phyloP scores from a whole-genome alignment of 2,888 invertebrate genomes.

The Drosophila vallismaia region DNA sequence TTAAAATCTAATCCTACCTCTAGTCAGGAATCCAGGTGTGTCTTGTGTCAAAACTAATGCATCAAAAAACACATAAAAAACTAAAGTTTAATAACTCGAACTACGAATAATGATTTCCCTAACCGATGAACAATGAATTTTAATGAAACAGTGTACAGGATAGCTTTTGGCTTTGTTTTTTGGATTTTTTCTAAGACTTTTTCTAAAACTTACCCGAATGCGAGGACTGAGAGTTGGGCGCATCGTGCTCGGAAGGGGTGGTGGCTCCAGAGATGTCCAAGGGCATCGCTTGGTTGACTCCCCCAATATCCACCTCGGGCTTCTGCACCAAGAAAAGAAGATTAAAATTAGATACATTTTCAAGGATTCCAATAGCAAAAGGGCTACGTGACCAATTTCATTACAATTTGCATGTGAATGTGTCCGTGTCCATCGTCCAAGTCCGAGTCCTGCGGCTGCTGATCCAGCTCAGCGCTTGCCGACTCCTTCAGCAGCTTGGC shows the following conservation, averaged over 20 bases:
- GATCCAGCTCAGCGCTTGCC: conserved; percentile 84
- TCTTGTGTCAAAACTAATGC: conserved; percentile 21
- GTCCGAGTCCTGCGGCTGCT: conserved; percentile 85
- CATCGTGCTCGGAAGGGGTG: conserved; percentile 83
- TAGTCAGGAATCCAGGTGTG: background rate
- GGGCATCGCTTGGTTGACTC: conserved; percentile 83
- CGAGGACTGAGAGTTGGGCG: conserved; percentile 83
- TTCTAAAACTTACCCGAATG: conserved; percentile 82
- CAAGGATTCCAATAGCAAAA: conserved; percentile 17
- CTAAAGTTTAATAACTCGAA: conserved; percentile 13
- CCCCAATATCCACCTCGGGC: conserved; percentile 83
- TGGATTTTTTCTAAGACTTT: too few species aligned
- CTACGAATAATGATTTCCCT: conserved; percentile 18
- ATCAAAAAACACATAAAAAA: conserved; percentile 27
- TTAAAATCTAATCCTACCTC: background rate
- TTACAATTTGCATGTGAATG: conserved; percentile 85
- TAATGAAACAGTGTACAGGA: conserved; percentile 33
- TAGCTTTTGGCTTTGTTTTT: background rate
- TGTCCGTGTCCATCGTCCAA: conserved; percentile 84
- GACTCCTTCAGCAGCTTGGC: conserved; percentile 84
- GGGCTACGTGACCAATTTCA: conserved; percentile 75
- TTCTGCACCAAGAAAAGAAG: conserved; percentile 68
- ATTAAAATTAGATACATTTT: conserved; percentile 46
- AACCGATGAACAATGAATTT: conserved; percentile 24
- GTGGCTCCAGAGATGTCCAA: conserved; percentile 84